phyloP scores from a whole-genome alignment of 2,888 invertebrate species.

The Drosophila lutescens region DNA sequence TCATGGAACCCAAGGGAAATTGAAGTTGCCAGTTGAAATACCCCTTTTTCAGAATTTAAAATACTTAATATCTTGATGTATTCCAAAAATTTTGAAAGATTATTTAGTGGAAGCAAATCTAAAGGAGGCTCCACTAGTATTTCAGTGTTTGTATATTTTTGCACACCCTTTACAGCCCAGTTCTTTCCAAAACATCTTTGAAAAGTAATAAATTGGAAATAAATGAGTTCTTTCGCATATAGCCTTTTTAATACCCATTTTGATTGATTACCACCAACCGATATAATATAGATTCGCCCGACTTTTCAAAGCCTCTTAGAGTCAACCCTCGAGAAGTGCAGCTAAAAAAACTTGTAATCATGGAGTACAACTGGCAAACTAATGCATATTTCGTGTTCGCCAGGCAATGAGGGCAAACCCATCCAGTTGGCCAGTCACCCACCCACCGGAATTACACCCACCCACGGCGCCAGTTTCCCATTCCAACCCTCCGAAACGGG shows the following conservation, averaged over 20 bases:
- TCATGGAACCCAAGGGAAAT: neutral
- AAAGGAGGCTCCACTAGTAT: too few relatives aligned
- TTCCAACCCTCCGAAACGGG: conserved; percentile 14
- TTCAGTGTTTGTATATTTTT: too few relatives aligned
- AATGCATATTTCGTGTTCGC: conserved; percentile 74
- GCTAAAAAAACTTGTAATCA: conserved; percentile 53
- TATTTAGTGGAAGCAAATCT: too few relatives aligned
- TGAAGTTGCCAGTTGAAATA: neutral
- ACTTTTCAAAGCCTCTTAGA: conserved; percentile 35
- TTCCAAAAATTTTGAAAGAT: neutral
- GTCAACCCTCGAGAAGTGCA: conserved; percentile 41
- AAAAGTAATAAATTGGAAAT: neutral
- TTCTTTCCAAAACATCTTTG: too few relatives aligned
- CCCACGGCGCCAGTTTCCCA: conserved; percentile 10
- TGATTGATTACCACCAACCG: conserved; percentile 12
- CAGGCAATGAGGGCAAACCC: conserved; percentile 35
- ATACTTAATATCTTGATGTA: neutral
- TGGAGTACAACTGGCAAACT: conserved; percentile 64
- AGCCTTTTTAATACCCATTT: neutral
- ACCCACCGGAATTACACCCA: conserved; percentile 4
- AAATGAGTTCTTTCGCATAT: neutral
- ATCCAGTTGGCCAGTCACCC: conserved; percentile 29
- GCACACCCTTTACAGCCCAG: too few relatives aligned
- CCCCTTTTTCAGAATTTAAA: neutral
- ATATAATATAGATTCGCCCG: conserved; percentile 17